Percentiles rank a stretch among this genome's conserved stretches.
These are phyloP conservation scores for Boloria selene DNA, from an alignment of 2,888 invertebrate genomes.

Conservation along the genomic window DNA sequence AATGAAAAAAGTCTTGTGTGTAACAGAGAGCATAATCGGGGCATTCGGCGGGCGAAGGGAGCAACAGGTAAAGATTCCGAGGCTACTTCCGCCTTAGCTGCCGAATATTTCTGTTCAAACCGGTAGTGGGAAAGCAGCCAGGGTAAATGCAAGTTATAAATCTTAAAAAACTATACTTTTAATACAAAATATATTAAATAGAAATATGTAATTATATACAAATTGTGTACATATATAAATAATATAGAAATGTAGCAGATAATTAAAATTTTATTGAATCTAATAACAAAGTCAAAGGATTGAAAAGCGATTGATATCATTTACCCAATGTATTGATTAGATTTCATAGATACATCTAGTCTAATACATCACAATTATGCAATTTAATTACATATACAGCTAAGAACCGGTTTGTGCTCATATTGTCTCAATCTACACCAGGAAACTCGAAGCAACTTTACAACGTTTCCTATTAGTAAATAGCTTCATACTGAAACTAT, in stretches of 20 bases:
- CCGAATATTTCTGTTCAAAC: slow-evolving; percentile 83
- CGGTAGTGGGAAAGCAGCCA: slow-evolving; percentile 81
- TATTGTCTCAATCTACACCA: slow-evolving; percentile 78
- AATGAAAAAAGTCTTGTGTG: slow-evolving; percentile 52
- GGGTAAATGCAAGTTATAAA: slow-evolving; percentile 60
- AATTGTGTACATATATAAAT: no score
- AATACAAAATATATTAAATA: not conserved
- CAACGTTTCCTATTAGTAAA: slow-evolving; percentile 69
- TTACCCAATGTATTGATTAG: no score
- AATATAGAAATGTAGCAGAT: no score
- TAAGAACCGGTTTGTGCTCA: slow-evolving; percentile 73
- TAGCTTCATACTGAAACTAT: not conserved
- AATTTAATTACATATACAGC: slow-evolving; percentile 62
- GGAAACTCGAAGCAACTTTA: slow-evolving; percentile 72
- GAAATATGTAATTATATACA: not conserved
- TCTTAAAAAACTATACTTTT: slow-evolving; percentile 20
- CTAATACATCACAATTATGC: not conserved
- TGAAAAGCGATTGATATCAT: no score
- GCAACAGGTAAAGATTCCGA: slow-evolving; percentile 83
- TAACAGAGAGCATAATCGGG: slow-evolving; percentile 63
- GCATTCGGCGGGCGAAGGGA: slow-evolving; percentile 77
- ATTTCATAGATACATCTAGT: slow-evolving; percentile 1
- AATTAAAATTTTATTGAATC: no score
- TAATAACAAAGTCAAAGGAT: no score
- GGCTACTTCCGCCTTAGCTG: slow-evolving; percentile 83